Base-by-base conservation (phyloP, 2,888 invertebrate species). In the Eupithecia dodoneata region DNA sequence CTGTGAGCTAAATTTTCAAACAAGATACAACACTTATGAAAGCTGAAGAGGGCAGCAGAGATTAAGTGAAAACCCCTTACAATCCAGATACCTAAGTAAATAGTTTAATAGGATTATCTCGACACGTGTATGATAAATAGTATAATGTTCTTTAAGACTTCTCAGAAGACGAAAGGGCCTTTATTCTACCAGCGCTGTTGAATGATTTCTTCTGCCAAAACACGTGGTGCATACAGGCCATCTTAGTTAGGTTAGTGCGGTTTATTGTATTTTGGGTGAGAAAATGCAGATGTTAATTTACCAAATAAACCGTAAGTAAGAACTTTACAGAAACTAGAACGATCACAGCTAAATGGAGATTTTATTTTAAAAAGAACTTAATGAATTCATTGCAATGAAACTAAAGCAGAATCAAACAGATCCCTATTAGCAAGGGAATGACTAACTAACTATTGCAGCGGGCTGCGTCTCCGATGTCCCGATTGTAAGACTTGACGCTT, bases 401-500 rank as follows among this genome's bases (percentile, higher is more conserved):
- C 30, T 73, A 47, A 52, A 49, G 13, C 30, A 18, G n/a, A 45
- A 45, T 45, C n/a, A 69, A 69, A n/a, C 45, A 69, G 42, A 69
- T 45, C 18, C 69, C 69, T 45, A 67, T 69, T 69, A 44, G 69
- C 69, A 73, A 49, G 18, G 9, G 49, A 73, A 76, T 71, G 49
- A 15, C 42, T 47, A 65, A 42, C 52, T 52, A 71, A 71, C 71
- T 41, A 75, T 66, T 47, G 44, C 69, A 30, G 44, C 45, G 9
- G 13, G 30, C 52, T 45, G n/a, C 47, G 70, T 45, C 47, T 70
- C 18, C 52, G 74, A 77, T 74, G 76, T 75, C 52, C 63, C 72
- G 77, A 80, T 76, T 74, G 76, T 72, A 63, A 18, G 71, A 80
- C 80, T 81, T 79, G 80, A 80, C 72, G 74, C 72, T 52, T 74